Conservation (phyloP, 1,140 invertebrate species). For the Teleopsis dalmanni region DNA sequence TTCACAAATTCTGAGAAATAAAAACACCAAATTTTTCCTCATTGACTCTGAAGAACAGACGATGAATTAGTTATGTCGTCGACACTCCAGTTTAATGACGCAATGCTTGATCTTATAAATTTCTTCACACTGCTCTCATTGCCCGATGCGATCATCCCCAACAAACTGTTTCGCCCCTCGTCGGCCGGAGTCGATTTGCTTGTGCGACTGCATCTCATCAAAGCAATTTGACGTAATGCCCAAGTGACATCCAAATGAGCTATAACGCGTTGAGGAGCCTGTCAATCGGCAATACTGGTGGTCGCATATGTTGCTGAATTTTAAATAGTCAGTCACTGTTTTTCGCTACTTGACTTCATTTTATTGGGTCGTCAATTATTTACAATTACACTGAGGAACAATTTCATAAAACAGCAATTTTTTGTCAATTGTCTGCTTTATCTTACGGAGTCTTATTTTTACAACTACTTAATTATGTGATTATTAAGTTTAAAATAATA, state of each 20-base stretch:
- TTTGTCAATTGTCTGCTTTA: background rate
- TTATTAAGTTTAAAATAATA: too few relatives aligned
- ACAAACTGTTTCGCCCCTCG: background rate
- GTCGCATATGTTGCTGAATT: too few relatives aligned
- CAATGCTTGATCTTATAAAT: background rate
- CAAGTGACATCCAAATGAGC: constrained; percentile 37
- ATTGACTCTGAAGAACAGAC: too few relatives aligned
- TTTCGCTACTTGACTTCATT: too few relatives aligned
- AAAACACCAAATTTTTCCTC: constrained; percentile 3
- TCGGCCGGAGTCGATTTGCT: background rate
- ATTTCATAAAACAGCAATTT: background rate
- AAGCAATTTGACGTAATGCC: constrained; percentile 19
- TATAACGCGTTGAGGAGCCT: constrained; percentile 15
- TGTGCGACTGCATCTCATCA: too few relatives aligned
- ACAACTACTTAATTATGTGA: too few relatives aligned
- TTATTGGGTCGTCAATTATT: too few relatives aligned
- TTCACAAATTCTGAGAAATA: background rate
- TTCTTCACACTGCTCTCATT: background rate
- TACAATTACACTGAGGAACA: background rate
- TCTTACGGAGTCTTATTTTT: too few relatives aligned
- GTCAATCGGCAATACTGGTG: background rate
- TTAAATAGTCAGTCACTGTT: too few relatives aligned
- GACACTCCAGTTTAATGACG: too few relatives aligned
- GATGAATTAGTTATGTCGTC: too few relatives aligned
- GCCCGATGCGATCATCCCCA: constrained; percentile 3